phyloP scores from a whole-genome alignment of 2,888 invertebrate species.

The Nudaria mundana region DNA sequence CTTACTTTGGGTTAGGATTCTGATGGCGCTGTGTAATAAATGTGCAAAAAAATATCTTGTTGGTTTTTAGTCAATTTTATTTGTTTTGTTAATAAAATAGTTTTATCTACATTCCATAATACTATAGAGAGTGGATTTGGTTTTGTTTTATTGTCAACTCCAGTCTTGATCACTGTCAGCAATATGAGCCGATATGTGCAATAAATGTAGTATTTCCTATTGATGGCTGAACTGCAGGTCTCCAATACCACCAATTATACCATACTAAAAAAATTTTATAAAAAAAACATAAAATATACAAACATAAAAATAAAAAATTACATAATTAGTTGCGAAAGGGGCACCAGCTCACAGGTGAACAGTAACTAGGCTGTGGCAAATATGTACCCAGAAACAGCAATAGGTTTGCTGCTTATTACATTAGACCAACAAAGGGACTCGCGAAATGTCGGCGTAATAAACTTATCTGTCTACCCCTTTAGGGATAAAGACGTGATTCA shows the following conservation, averaged over 20 bases:
- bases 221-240: conserved; percentile 83
- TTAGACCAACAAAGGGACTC: too few relatives aligned
- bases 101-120: conserved; percentile 63
- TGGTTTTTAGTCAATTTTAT: conserved; percentile 58
- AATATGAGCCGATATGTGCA: conserved; percentile 87
- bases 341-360: too few relatives aligned
- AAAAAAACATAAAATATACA: conserved; percentile 26
- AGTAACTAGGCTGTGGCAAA: too few relatives aligned
- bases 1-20: too few relatives aligned
- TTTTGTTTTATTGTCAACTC: conserved; percentile 23
- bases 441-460: too few relatives aligned
- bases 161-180: conserved; percentile 72
- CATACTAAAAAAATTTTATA: conserved; percentile 87
- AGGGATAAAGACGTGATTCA: too few relatives aligned
- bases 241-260: conserved; percentile 94
- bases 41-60: too few relatives aligned
- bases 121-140: conserved; percentile 3
- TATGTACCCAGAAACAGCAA: too few relatives aligned
- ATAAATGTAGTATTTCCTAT: conserved; percentile 82
- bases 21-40: too few relatives aligned
- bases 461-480: too few relatives aligned
- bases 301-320: background rate
- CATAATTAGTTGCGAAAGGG: too few relatives aligned
- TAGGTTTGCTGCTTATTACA: too few relatives aligned
- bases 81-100: conserved; percentile 52